Evolutionary conservation across 2,797 vertebrate species (phyloP).

Genomic region (Alcedo atthis): DNA sequence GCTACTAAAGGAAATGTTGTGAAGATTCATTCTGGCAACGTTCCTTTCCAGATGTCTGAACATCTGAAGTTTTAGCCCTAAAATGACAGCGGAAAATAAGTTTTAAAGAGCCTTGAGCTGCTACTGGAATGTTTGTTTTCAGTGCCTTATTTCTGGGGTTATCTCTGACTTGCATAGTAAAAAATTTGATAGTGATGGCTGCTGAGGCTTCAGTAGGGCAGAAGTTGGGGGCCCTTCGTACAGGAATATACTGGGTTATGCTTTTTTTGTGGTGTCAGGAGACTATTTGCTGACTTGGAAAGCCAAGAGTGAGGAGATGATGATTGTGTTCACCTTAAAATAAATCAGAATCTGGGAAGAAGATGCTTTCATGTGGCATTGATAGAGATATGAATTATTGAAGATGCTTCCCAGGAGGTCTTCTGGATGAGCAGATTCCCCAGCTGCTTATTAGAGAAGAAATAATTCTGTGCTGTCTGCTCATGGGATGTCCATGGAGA

Average conservation of each 20-base stretch:
- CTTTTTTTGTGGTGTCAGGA: neutral
- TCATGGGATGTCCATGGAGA: neutral
- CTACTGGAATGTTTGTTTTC: neutral
- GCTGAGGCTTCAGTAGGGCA: neutral
- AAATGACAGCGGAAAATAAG: neutral
- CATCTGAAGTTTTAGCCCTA: neutral
- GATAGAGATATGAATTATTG: neutral
- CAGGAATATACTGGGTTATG: neutral
- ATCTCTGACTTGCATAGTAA: neutral
- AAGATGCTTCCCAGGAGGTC: neutral
- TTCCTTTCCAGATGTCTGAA: neutral
- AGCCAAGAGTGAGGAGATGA: neutral
- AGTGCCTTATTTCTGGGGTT: neutral
- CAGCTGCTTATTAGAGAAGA: neutral
- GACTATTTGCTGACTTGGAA: neutral
- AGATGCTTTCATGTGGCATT: neutral
- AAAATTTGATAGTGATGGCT: neutral
- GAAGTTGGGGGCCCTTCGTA: neutral
- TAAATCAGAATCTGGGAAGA: neutral
- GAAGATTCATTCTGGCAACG: neutral
- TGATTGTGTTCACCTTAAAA: neutral
- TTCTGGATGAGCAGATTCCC: neutral
- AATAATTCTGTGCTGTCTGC: neutral
- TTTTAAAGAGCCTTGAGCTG: neutral
- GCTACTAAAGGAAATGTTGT: neutral